These are phyloP conservation scores for Cordilura impudica DNA, from an alignment of 2,888 invertebrate species.

Conservation along the genomic window DNA sequence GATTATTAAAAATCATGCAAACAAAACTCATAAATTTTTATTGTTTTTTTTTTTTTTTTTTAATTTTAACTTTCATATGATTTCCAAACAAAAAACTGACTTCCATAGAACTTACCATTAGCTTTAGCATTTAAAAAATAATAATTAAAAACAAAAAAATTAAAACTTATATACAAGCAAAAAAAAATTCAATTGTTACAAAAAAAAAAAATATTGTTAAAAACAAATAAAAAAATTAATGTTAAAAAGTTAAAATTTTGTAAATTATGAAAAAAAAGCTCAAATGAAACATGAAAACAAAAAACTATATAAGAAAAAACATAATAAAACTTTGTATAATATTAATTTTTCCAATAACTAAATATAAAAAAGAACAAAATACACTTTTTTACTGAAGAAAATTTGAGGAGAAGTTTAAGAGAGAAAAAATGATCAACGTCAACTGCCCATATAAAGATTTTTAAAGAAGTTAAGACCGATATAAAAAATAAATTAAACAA, in stretches of 20 bases:
- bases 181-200: constrained; percentile 41
- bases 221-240: constrained; percentile 44
- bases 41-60: constrained; percentile 4
- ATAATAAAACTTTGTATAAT: constrained; percentile 51
- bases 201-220: constrained; percentile 53
- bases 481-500: constrained; percentile 28
- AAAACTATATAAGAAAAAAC: constrained; percentile 29
- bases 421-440: constrained; percentile 63
- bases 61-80: constrained; percentile 6
- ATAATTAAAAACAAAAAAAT: constrained; percentile 19
- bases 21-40: constrained; percentile 22
- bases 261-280: constrained; percentile 54
- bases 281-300: background rate
- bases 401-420: constrained; percentile 32
- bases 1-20: constrained; percentile 38
- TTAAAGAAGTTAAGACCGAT: constrained; percentile 60
- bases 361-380: constrained; percentile 12
- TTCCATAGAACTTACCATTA: constrained; percentile 64
- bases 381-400: constrained; percentile 53
- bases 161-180: constrained; percentile 43
- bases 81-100: constrained; percentile 54
- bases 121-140: constrained; percentile 61
- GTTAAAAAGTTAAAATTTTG: constrained; percentile 56
- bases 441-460: constrained; percentile 67
- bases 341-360: constrained; percentile 49